These are phyloP conservation scores for Pseudanteris insignis DNA, from an alignment of 2,888 invertebrate genomes.

Conservation along the genomic window DNA sequence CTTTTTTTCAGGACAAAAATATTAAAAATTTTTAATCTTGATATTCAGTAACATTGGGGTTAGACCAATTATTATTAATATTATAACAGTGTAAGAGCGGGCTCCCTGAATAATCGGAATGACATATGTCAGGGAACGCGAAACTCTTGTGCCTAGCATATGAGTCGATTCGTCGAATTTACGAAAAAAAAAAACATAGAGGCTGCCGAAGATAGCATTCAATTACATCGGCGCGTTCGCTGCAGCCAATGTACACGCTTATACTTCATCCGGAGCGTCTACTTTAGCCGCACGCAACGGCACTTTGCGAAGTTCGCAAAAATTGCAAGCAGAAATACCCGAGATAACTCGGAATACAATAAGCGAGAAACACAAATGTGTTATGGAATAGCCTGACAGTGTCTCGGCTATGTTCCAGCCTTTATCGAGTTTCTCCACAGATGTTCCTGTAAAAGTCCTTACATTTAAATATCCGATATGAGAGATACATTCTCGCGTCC, in stretches of 20 bases:
- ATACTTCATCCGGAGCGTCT: conserved; percentile 36
- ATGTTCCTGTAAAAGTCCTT: conserved; percentile 47
- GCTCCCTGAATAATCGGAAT: no score
- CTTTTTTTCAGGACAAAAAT: no score
- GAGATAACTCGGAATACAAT: conserved; percentile 42
- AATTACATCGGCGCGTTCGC: conserved; percentile 28
- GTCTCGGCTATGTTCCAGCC: conserved; percentile 41
- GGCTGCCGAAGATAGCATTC: conserved; percentile 29
- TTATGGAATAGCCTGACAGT: conserved; percentile 41
- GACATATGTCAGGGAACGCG: no score
- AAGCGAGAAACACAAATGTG: conserved; percentile 45
- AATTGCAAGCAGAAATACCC: conserved; percentile 37
- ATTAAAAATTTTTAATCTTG: no score
- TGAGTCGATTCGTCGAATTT: conserved; percentile 12
- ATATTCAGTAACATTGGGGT: no score
- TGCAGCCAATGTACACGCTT: conserved; percentile 19
- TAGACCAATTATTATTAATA: no score
- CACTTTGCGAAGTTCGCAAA: conserved; percentile 43
- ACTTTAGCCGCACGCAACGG: conserved; percentile 36
- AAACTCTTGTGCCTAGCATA: no score
- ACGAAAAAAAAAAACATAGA: conserved; percentile 11
- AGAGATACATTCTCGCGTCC: conserved; percentile 37
- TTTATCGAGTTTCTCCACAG: conserved; percentile 48
- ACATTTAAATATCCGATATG: conserved; percentile 47
- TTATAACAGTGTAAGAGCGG: no score